A percentile compares a stretch with the other conserved stretches of the same genome.
These are phyloP conservation scores for Drosophila meridionalis DNA, from an alignment of 2,888 invertebrate species.

Conservation along the genomic window DNA sequence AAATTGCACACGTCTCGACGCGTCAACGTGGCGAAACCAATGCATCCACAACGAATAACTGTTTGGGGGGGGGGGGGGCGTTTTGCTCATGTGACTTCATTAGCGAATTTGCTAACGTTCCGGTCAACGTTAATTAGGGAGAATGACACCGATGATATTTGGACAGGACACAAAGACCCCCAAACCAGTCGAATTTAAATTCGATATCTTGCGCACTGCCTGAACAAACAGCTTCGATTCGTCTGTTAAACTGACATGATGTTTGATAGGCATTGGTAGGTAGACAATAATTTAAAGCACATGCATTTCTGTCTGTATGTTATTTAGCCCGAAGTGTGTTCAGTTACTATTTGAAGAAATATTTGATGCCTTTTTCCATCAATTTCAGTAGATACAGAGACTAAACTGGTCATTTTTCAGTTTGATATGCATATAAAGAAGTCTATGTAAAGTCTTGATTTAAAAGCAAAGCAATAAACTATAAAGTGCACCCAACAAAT, in stretches of 20 bases:
- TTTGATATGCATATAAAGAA: not conserved
- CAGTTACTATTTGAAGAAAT: not conserved
- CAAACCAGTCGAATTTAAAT: not conserved
- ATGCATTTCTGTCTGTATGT: not conserved
- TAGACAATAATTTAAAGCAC: not conserved
- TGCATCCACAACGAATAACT: not conserved
- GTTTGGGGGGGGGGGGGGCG: not conserved
- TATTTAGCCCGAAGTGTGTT: too few species aligned
- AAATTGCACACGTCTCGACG: not conserved
- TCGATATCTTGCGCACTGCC: not conserved
- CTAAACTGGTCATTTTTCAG: not conserved
- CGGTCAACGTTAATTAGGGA: conserved; percentile 1
- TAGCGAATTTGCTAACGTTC: not conserved
- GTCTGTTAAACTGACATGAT: not conserved
- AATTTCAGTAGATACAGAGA: not conserved
- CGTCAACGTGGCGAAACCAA: not conserved
- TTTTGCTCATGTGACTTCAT: not conserved
- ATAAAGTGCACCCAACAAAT: too few species aligned
- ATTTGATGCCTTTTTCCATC: not conserved
- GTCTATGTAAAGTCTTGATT: too few species aligned
- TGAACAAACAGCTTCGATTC: not conserved
- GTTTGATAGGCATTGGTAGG: not conserved
- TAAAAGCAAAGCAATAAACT: not conserved
- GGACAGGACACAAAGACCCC: not conserved
- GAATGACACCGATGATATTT: not conserved